Evolutionary conservation across 2,888 invertebrate species (phyloP), one percentile per base, ranked within the genome.

Genomic region (Mimas tiliae): DNA sequence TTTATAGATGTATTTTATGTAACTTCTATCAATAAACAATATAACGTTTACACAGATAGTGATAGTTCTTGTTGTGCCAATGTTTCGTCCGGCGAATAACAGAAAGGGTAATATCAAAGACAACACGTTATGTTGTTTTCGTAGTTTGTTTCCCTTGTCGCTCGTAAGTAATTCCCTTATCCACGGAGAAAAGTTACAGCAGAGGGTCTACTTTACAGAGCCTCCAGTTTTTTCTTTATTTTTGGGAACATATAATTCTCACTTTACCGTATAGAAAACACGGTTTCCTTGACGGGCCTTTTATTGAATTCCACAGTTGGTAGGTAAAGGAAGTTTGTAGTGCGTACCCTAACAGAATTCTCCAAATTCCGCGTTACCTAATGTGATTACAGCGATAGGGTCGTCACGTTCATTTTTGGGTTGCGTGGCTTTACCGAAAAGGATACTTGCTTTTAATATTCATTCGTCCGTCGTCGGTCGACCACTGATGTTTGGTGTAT

Each of bases 231-330:
- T 84, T 84, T 78, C 74, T 82, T 84, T 84, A 79, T 85, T 81
- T 84, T 84, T 73, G 80, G 80, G 80, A 82, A 84, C 86, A 87
- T 88, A 89, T 90, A 89, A 90, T 90, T 89, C 87, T 86, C 85
- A 90, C 87, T 90, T 88, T 86, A 82, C 79, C 79, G 79, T 84
- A 84, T 80, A 85, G 86, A 80, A 80, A 84, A 83, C 83, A 83
- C 82, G 80, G 79, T 81, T 82, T 80, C 83, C 81, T 82, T 76
- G 83, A 80, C 79, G 83, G 80, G 78, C 80, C 82, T 85, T 87
- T 88, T 91, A 92, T 92, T 91, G 91, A 87, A 92, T 92, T 91
- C 91, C 90, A 72, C 79, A 84, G 81, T 85, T 78, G 84, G 85
- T 85, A 79, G 85, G 85, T 83, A 81, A 76, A 79, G 80, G 83